phyloP scores from a whole-genome alignment of 1,140 invertebrate genomes.

The Cydia splendana region DNA sequence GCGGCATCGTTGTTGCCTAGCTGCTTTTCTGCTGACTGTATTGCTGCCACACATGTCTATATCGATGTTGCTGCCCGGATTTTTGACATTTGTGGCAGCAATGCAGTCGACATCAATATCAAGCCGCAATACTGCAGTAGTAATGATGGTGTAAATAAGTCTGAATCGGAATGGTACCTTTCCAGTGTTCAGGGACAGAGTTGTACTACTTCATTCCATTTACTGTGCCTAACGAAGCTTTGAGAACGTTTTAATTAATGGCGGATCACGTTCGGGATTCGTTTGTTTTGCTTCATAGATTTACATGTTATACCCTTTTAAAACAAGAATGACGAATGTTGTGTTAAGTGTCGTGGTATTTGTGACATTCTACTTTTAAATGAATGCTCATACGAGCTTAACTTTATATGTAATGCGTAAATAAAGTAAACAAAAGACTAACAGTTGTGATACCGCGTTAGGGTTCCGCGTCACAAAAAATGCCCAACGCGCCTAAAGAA shows the following conservation, averaged over 20 bases:
- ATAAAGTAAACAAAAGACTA: neutral
- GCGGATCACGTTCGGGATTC: constrained; percentile 11
- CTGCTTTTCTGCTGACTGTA: too few relatives aligned
- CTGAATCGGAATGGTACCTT: too few relatives aligned
- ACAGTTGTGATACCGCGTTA: neutral
- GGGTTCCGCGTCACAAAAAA: neutral
- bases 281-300: constrained; percentile 13
- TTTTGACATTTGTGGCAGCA: too few relatives aligned
- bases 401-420: constrained; percentile 2
- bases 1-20: too few relatives aligned
- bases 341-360: neutral
- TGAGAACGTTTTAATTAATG: constrained; percentile 28
- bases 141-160: too few relatives aligned
- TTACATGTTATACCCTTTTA: constrained; percentile 1
- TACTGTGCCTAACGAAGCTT: constrained; percentile 17
- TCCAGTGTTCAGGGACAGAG: too few relatives aligned
- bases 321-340: neutral
- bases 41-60: too few relatives aligned
- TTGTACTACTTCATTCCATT: neutral
- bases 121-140: too few relatives aligned
- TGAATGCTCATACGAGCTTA: neutral
- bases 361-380: neutral
- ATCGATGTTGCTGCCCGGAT: too few relatives aligned
- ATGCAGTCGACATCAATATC: too few relatives aligned
- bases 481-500: too few relatives aligned